Conservation (phyloP, 1,140 invertebrate species). For the Caerostris extrusa region DNA sequence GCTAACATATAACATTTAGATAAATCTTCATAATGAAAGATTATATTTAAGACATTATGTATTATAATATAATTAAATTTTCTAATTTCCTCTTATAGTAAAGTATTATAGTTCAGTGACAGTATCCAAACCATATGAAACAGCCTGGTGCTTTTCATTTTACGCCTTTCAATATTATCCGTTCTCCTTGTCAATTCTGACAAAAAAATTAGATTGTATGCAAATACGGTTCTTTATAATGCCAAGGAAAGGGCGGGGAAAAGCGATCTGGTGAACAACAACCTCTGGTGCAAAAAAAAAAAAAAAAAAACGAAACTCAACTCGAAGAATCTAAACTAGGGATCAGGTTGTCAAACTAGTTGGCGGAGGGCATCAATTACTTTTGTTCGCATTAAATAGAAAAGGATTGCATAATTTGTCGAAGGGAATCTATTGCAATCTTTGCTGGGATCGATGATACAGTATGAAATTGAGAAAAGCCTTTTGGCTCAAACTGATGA, state of each 20-base stretch:
- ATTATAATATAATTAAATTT: too few species aligned
- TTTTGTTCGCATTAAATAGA: neutral
- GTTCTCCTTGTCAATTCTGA: neutral
- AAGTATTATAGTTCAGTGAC: too few species aligned
- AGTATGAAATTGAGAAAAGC: neutral
- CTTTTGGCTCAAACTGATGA: neutral
- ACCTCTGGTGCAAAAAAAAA: neutral
- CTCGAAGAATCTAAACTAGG: neutral
- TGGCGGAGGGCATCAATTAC: neutral
- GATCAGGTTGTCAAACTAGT: constrained; percentile 32
- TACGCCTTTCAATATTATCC: neutral
- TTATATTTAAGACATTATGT: too few species aligned
- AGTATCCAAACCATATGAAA: too few species aligned
- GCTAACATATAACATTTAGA: too few species aligned
- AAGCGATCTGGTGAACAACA: neutral
- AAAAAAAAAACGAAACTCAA: neutral
- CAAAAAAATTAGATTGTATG: neutral
- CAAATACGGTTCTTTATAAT: neutral
- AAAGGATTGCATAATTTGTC: neutral
- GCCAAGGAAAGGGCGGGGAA: neutral
- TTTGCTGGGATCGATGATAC: neutral
- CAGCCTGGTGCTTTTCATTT: too few species aligned
- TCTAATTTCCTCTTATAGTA: too few species aligned
- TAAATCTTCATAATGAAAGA: too few species aligned
- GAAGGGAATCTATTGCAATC: neutral